phyloP scores from a whole-genome alignment of 2,888 invertebrate species.

The Abrostola triplasia region DNA sequence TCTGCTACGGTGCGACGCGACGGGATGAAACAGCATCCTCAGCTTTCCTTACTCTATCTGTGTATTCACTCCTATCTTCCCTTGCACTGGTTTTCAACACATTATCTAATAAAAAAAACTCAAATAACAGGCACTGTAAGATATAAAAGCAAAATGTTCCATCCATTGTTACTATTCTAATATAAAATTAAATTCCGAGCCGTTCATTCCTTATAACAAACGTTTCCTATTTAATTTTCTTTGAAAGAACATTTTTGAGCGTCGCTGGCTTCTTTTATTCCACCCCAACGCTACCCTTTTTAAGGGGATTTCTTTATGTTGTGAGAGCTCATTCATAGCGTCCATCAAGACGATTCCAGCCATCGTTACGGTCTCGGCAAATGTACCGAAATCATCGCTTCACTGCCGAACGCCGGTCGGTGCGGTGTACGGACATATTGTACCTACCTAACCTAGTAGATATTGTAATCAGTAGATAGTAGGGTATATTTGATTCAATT shows the following conservation, averaged over 20 bases:
- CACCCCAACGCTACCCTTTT: slow-evolving; percentile 87
- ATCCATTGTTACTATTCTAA: slow-evolving; percentile 44
- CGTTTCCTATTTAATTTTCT: slow-evolving; percentile 65
- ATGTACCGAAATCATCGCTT: slow-evolving; percentile 89
- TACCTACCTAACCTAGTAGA: slow-evolving; percentile 73
- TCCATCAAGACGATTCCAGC: slow-evolving; percentile 90
- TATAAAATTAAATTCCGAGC: slow-evolving; percentile 51
- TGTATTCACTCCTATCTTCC: slow-evolving; percentile 18
- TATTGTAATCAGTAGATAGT: slow-evolving; percentile 72
- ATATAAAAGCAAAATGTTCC: slow-evolving; percentile 23
- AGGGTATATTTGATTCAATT: slow-evolving; percentile 77
- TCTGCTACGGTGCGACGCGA: slow-evolving; percentile 9
- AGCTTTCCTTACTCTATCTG: slow-evolving; percentile 31
- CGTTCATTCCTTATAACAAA: slow-evolving; percentile 47
- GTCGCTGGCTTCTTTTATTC: slow-evolving; percentile 67
- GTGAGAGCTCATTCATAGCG: slow-evolving; percentile 90
- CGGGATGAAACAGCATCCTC: slow-evolving; percentile 29
- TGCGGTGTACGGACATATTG: slow-evolving; percentile 81
- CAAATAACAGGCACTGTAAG: slow-evolving; percentile 8
- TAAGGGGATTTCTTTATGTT: slow-evolving; percentile 89
- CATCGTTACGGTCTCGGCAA: slow-evolving; percentile 90
- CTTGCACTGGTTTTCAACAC: slow-evolving; percentile 51
- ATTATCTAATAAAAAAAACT: slow-evolving; percentile 5
- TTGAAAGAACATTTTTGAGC: slow-evolving; percentile 60
- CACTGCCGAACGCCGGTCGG: slow-evolving; percentile 77